These are phyloP conservation scores for Prosapia bicincta DNA, from an alignment of 2,888 invertebrate species.

Conservation along the genomic window DNA sequence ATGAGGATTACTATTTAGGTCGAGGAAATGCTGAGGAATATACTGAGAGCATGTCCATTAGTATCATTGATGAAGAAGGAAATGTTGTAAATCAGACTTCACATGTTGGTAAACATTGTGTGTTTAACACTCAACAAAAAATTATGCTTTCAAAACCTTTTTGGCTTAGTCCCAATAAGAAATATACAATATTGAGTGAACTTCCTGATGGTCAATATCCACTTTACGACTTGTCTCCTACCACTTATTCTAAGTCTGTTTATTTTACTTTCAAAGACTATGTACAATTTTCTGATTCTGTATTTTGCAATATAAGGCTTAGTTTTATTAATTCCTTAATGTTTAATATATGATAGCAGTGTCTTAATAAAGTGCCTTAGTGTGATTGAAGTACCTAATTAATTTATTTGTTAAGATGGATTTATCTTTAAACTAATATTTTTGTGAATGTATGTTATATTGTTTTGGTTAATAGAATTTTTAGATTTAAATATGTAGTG, in stretches of 20 bases:
- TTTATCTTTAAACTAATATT: too few relatives aligned
- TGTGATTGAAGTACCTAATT: neutral
- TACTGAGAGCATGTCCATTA: conserved; percentile 49
- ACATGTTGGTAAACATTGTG: conserved; percentile 48
- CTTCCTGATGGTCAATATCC: conserved; percentile 35
- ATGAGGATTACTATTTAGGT: conserved; percentile 19
- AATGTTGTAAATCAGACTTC: conserved; percentile 45
- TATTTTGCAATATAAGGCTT: conserved; percentile 9
- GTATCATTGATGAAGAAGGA: conserved; percentile 48
- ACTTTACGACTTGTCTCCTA: conserved; percentile 28
- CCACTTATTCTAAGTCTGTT: conserved; percentile 30
- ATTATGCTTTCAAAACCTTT: conserved; percentile 49
- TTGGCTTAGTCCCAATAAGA: conserved; percentile 34
- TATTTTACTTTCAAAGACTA: conserved; percentile 22
- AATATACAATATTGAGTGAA: conserved; percentile 33
- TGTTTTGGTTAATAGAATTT: too few relatives aligned
- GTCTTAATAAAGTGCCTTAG: neutral
- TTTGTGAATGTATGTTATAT: too few relatives aligned
- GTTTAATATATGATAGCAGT: conserved; percentile 14
- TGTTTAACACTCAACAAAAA: conserved; percentile 50
- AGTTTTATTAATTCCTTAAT: conserved; percentile 25
- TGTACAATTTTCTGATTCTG: conserved; percentile 11
- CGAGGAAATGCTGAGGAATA: conserved; percentile 40
- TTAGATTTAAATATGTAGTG: too few relatives aligned
- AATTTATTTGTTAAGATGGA: neutral